Conservation (phyloP, 2,113 vertebrate genomes). For the Rhinopomastus cyanomelas region DNA sequence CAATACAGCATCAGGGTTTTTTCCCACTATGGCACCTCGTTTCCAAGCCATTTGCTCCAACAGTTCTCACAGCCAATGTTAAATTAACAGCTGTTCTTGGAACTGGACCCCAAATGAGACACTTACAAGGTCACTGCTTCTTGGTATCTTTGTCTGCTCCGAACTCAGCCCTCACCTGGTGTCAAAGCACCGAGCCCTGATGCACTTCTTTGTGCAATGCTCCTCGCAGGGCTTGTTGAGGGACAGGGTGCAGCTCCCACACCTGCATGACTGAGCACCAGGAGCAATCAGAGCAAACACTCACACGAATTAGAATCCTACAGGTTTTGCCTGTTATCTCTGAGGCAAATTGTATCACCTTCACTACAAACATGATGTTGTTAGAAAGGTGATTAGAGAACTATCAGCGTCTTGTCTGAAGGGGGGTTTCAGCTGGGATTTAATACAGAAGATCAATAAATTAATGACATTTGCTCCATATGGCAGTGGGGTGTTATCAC, state of each 20-base stretch:
- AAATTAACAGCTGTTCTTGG: conserved; percentile 43
- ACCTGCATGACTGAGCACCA: accelerated
- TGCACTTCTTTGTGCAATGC: not conserved
- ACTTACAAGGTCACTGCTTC: not conserved
- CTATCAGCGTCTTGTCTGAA: not conserved
- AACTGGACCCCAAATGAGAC: not conserved
- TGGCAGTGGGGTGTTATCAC: not conserved
- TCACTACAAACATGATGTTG: not conserved
- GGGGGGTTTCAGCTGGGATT: not conserved
- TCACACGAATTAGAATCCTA: not conserved
- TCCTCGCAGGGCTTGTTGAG: not conserved
- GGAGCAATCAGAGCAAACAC: not conserved
- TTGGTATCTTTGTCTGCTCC: not conserved
- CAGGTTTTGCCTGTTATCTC: not conserved
- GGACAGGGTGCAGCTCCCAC: not conserved
- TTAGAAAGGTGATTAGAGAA: not conserved
- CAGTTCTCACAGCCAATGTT: not conserved
- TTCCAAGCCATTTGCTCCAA: conserved; percentile 1
- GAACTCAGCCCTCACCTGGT: not conserved
- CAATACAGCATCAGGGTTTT: not conserved
- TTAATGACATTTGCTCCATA: conserved; percentile 22
- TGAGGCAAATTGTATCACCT: not conserved
- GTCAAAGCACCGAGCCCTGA: not conserved
- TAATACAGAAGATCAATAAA: not conserved
- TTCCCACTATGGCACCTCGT: not conserved